phyloP scores from a whole-genome alignment of 1,140 invertebrate species.

The Chrysomallon squamiferum region DNA sequence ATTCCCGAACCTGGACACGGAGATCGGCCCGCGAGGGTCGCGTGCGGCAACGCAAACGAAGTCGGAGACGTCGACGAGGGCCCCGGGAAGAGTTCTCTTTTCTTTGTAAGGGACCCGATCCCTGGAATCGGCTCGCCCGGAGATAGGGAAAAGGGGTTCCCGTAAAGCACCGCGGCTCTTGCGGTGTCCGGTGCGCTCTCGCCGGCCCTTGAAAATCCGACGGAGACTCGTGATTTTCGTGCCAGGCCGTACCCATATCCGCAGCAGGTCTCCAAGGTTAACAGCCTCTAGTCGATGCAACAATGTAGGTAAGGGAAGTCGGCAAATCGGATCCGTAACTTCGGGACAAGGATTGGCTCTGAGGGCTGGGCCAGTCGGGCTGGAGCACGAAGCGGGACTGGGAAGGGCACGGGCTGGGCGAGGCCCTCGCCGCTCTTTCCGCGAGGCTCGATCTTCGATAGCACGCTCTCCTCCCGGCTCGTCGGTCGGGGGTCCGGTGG shows the following conservation, averaged over 20 bases:
- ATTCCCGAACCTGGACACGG: constrained; percentile 64
- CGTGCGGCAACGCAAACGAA: constrained; percentile 71
- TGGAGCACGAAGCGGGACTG: constrained; percentile 45
- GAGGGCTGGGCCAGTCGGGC: constrained; percentile 73
- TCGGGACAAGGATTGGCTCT: constrained; percentile 81
- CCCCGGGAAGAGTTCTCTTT: constrained; percentile 82
- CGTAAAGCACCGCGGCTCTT: constrained; percentile 62
- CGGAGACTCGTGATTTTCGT: constrained; percentile 73
- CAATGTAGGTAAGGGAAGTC: constrained; percentile 83
- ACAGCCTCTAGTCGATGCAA: constrained; percentile 87
- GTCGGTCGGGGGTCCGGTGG: no score
- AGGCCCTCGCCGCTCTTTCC: background rate
- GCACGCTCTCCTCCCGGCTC: no score
- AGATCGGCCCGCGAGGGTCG: constrained; percentile 40
- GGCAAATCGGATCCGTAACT: constrained; percentile 82
- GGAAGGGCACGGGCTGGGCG: constrained; percentile 9
- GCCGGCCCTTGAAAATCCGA: constrained; percentile 80
- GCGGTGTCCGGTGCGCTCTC: constrained; percentile 65
- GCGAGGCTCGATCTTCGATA: no score
- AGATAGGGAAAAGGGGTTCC: constrained; percentile 67
- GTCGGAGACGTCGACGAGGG: constrained; percentile 75
- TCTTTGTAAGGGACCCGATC: constrained; percentile 73
- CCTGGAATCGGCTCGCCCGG: constrained; percentile 70
- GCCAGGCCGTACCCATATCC: constrained; percentile 77
- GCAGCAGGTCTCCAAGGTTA: constrained; percentile 89